These are phyloP conservation scores for Drosophila setifemur DNA, from an alignment of 1,140 invertebrate species.

Conservation along the genomic window DNA sequence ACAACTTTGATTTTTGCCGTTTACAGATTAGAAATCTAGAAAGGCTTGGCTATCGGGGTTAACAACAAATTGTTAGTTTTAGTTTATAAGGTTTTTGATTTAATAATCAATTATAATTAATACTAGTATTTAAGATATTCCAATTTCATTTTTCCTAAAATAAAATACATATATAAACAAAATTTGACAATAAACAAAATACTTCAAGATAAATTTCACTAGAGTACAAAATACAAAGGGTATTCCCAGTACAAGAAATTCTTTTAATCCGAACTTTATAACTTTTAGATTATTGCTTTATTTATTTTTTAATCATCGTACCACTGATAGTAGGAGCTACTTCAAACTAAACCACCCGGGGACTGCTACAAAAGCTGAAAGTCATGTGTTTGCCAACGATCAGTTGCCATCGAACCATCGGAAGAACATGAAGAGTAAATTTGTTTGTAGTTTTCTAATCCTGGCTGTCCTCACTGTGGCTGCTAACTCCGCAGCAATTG, in stretches of 20 bases:
- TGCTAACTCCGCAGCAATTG: constrained; percentile 10
- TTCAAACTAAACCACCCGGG: constrained; percentile 10
- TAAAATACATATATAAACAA: too few species aligned
- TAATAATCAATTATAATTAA: too few species aligned
- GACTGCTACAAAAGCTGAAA: constrained; percentile 10
- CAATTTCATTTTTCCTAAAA: too few species aligned
- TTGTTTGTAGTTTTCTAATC: background rate
- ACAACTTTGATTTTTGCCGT: background rate
- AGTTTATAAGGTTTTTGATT: too few species aligned
- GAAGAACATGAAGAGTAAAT: constrained; percentile 19
- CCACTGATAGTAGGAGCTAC: constrained; percentile 8
- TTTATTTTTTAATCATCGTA: constrained; percentile 9
- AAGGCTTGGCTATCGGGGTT: background rate
- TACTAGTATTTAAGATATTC: too few species aligned
- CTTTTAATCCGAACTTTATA: background rate
- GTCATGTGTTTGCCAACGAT: background rate
- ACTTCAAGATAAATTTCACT: too few species aligned
- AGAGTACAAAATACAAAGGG: too few species aligned
- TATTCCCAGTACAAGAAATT: background rate
- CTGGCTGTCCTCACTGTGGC: background rate
- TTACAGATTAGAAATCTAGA: background rate
- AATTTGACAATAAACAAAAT: too few species aligned
- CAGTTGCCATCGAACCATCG: constrained; percentile 14
- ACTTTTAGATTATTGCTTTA: constrained; percentile 8
- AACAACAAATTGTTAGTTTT: too few species aligned